phyloP scores from a whole-genome alignment of 2,888 invertebrate species.

The Parnassius mnemosyne region DNA sequence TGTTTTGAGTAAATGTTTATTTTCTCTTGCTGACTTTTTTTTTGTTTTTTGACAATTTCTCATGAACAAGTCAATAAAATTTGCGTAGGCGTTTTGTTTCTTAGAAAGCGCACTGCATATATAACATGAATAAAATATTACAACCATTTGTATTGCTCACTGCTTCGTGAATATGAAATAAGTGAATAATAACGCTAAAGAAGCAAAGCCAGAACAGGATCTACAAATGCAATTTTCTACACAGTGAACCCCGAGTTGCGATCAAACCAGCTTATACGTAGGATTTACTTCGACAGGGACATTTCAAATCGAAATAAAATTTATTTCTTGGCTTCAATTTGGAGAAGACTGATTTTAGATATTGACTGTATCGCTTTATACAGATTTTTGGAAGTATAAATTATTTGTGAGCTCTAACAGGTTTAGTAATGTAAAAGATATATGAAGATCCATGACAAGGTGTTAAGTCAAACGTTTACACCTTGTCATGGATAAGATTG shows the following conservation, averaged over 20 bases:
- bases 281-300: slow-evolving; percentile 59
- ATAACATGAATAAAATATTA: slow-evolving; percentile 28
- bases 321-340: slow-evolving; percentile 33
- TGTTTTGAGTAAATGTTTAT: no score
- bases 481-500: no score
- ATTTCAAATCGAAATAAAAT: slow-evolving; percentile 53
- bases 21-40: no score
- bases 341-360: slow-evolving; percentile 23
- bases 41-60: no score
- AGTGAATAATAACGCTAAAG: slow-evolving; percentile 23
- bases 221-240: slow-evolving; percentile 66
- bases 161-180: slow-evolving; percentile 22
- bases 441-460: no score
- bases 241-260: slow-evolving; percentile 44
- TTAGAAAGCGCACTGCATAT: no score
- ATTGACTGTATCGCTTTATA: slow-evolving; percentile 21
- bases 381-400: slow-evolving; percentile 7
- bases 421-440: no score
- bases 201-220: slow-evolving; percentile 34
- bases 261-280: slow-evolving; percentile 50
- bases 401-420: not conserved
- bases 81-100: no score
- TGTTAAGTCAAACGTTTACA: no score
- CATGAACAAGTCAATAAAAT: no score
- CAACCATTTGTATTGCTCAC: not conserved